Base-by-base conservation (phyloP, 2,797 vertebrate genomes). In the Percopsis omiscomaycus region DNA sequence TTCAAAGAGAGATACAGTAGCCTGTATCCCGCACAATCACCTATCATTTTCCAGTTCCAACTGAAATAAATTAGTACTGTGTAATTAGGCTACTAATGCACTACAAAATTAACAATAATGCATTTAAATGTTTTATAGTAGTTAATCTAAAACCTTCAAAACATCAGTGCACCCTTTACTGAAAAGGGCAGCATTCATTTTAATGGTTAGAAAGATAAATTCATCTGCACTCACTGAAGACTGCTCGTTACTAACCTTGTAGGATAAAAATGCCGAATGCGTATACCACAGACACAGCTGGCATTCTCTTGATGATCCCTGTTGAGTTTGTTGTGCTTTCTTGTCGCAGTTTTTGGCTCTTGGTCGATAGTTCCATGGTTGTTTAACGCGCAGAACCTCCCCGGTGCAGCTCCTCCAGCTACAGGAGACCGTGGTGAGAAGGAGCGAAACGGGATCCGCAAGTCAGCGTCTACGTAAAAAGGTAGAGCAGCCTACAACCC, bases 221-320 rank as follows among this genome's bases (percentile, higher is more conserved):
- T 8, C 3, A 54, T 28, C 52, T 29, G 49, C 12, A 16, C 5
- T 37, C 32, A 8, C 32, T 37, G 6, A 37, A 37, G 32, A 6
- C 6, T 5, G 29, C 53, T 29, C 10, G 12, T 29, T 55, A 75
- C 91, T 67, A 32, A 93, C 92, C 92, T 88, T 90, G 84, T 30
- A 88, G 64, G 80, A 64, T 89, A 73, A 93, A 12, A 3, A 93
- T 6, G 69, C 64, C 78, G 51, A 82, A 6, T 3, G 74, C 63
- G 60, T 52, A 74, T 49, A 85, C 42, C 45, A 57, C 28, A 6
- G 70, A 68, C 71, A 62, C 30, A 58, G 78, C 62, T 27, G 65
- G 2, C 61, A 16, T 81, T 15, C 75, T 80, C 71, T 70, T 52
- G 55, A 4, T 50, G 1, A 2, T 69, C 71, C n/a, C 74, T 29